phyloP scores from a whole-genome alignment of 2,888 invertebrate genomes.

The Camptogramma bilineatum region DNA sequence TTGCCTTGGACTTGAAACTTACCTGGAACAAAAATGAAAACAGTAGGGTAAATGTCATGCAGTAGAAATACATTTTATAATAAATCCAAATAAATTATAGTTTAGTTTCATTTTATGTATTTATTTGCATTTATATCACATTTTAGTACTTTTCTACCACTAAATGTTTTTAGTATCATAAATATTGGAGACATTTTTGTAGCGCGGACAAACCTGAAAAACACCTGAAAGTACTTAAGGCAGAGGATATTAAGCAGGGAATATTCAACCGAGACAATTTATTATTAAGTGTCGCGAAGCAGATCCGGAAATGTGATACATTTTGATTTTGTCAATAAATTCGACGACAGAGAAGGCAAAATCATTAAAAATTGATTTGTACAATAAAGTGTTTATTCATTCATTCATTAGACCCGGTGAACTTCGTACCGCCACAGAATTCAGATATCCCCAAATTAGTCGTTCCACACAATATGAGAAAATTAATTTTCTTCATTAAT shows the following conservation, averaged over 20 bases:
- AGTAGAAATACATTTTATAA: too few relatives aligned
- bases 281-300: background rate
- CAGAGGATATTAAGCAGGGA: background rate
- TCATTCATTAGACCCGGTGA: too few relatives aligned
- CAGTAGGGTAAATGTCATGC: background rate
- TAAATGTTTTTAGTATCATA: background rate
- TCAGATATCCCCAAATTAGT: background rate
- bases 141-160: background rate
- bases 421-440: background rate
- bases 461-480: too few relatives aligned
- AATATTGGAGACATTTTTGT: background rate
- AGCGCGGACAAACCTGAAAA: background rate
- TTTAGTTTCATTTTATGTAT: background rate
- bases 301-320: background rate
- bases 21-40: conserved; percentile 26
- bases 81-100: too few relatives aligned
- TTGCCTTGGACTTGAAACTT: conserved; percentile 26
- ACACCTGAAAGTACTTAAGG: background rate
- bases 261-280: background rate
- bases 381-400: too few relatives aligned
- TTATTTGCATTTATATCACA: too few relatives aligned
- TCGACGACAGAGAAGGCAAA: background rate
- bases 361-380: conserved; percentile 1
- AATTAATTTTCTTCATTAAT: too few relatives aligned
- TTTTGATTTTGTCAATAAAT: background rate